Evolutionary conservation across 2,113 vertebrate genomes (phyloP).

Genomic region (Redunca redunca): DNA sequence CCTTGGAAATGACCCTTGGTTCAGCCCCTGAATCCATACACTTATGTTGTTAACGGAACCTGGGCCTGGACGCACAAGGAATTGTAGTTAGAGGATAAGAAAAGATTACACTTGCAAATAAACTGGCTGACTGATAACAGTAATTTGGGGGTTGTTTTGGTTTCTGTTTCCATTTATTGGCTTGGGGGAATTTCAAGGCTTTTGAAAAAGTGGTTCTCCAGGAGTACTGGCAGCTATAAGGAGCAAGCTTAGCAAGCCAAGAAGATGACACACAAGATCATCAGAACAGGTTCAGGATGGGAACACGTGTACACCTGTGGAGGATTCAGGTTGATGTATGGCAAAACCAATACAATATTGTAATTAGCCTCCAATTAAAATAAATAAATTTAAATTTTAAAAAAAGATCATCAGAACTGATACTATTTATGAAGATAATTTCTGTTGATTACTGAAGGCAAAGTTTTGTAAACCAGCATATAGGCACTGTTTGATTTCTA

Average conservation of each 20-base stretch:
- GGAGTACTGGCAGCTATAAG: not conserved
- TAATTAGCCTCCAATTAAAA: too few relatives aligned
- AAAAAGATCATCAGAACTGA: not conserved
- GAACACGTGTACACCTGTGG: too few relatives aligned
- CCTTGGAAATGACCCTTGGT: conserved; percentile 20
- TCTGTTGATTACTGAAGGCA: not conserved
- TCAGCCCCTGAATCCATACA: not conserved
- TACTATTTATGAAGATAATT: not conserved
- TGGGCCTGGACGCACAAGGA: not conserved
- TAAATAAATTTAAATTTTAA: too few relatives aligned
- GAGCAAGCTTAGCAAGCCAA: not conserved
- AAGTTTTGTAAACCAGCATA: not conserved
- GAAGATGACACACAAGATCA: not conserved
- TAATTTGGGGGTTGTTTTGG: not conserved
- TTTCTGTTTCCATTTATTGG: not conserved
- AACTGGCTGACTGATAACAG: not conserved
- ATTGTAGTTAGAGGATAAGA: conserved; percentile 8
- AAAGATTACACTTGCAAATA: conserved; percentile 33
- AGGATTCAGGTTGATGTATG: too few relatives aligned
- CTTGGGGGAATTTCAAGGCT: conserved; percentile 7
- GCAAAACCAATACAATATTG: too few relatives aligned
- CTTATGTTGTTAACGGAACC: conserved; percentile 14
- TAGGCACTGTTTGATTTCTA: not conserved
- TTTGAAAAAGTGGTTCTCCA: conserved; percentile 32
- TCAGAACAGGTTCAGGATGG: not conserved